Evolutionary conservation across 1,140 invertebrate species (phyloP), one percentile per base, ranked within the genome.

Genomic region (Camponotus pennsylvanicus): DNA sequence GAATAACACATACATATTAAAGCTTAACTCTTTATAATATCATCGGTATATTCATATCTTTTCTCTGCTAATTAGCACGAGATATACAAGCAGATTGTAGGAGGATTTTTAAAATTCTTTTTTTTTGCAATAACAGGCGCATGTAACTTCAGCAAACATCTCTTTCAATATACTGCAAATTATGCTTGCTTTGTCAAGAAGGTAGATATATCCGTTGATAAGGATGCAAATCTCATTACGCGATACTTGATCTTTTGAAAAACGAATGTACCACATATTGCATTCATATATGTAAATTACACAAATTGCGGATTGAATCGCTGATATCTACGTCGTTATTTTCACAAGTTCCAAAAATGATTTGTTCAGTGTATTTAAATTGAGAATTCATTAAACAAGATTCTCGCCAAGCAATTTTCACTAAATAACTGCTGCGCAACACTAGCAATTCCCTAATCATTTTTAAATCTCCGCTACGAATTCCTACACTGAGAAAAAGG

Each of bases 201-300:
- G 45, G 21, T n/a, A 61, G 18, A 18, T 55, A n/a, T 71, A 57
- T 32, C 66, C 21, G 55, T 45, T 73, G 67, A 52, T 45, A 71
- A 52, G 55, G 52, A 55, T 61, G 11, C 32, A 73, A 69, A 71
- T 59, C 55, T 71, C 67, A 52, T 82, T 82, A 82, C 40, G 69
- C 77, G 59, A 40, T 71, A 15, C 27, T 45, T 34, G 52, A 18
- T 37, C 18, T 82, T 82, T 49, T n/a, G 18, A 32, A 34, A 34
- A 9, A 59, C 8, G 49, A n/a, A 18, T 45, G 27, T 42, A 45
- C 15, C 11, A 37, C 27, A 61, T 61, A 61, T 71, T 75, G 15
- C 13, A 52, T 18, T 52, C 15, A 18, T 52, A 52, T 27, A 21
- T 37, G 6, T 18, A 27, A 69, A 59, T 27, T 27, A 18, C 27